Evolutionary conservation across 1,140 invertebrate genomes (phyloP).

Genomic region (Temnothorax longispinosus): DNA sequence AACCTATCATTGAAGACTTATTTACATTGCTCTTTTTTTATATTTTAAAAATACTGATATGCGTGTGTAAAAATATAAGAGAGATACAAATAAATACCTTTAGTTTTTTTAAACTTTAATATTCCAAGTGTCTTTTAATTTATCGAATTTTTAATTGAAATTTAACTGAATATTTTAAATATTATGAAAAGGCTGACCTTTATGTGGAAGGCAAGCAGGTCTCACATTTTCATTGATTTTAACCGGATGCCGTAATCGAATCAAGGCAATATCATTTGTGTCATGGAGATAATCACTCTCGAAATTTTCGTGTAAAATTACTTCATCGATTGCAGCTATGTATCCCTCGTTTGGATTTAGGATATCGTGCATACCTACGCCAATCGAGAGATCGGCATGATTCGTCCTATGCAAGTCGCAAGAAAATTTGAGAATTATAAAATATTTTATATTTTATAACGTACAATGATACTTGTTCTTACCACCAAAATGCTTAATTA

Average conservation of each 20-base stretch:
- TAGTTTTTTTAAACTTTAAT: conserved; percentile 10
- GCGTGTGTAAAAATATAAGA: not conserved
- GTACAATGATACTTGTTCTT: not conserved
- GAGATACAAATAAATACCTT: not conserved
- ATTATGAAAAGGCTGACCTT: conserved; percentile 75
- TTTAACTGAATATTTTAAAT: not conserved
- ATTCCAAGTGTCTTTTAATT: not conserved
- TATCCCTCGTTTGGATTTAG: conserved; percentile 75
- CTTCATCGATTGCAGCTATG: conserved; percentile 77
- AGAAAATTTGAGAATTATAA: not conserved
- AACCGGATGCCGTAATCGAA: conserved; percentile 84
- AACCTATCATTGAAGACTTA: conserved; percentile 62
- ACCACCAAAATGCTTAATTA: not conserved
- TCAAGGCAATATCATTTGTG: conserved; percentile 88
- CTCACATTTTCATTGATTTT: conserved; percentile 82
- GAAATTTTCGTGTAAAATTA: conserved; percentile 84
- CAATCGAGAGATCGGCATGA: conserved; percentile 79
- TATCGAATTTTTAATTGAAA: not conserved
- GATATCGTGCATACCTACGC: conserved; percentile 85
- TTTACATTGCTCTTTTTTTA: not conserved
- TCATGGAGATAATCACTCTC: conserved; percentile 84
- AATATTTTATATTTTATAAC: not conserved
- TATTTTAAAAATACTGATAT: not conserved
- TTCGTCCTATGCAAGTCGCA: conserved; percentile 79
- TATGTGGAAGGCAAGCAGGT: conserved; percentile 87